Conservation (phyloP, 2,113 vertebrate species). For the Brevimyrus niger region DNA sequence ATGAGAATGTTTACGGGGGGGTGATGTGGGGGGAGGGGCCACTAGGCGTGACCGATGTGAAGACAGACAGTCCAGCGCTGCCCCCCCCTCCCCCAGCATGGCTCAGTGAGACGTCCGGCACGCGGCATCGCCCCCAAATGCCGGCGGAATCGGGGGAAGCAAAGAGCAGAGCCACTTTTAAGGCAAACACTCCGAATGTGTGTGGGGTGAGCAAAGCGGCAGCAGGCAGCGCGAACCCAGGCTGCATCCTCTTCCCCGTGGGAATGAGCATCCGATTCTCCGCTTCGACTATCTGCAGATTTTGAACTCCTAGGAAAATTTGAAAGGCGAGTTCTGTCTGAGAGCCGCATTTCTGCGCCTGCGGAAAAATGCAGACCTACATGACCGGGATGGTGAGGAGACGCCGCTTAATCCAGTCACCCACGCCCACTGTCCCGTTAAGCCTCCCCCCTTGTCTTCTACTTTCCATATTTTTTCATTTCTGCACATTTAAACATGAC, state of each 20-base stretch:
- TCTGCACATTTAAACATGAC: not conserved
- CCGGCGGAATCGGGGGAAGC: not conserved
- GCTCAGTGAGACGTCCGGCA: not conserved
- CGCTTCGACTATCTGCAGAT: not conserved
- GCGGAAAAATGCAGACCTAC: not conserved
- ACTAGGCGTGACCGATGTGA: not conserved
- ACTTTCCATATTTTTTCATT: not conserved
- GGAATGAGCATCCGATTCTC: not conserved
- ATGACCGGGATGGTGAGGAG: not conserved
- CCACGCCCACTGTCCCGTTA: not conserved
- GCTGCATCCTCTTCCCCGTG: not conserved
- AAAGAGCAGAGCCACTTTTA: not conserved
- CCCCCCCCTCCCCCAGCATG: not conserved
- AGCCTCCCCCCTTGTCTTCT: not conserved
- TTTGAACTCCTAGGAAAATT: not conserved
- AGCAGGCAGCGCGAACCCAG: not conserved
- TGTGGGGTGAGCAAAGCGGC: not conserved
- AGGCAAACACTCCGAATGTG: not conserved
- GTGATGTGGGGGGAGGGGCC: not conserved
- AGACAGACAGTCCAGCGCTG: not conserved
- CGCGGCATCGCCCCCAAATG: not conserved
- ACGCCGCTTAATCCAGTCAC: not conserved
- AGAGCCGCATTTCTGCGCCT: not conserved
- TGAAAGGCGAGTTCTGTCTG: not conserved
- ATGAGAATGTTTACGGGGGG: not conserved